A percentile compares a stretch with the other conserved stretches of the same genome.
Conservation (phyloP, 1,140 invertebrate genomes). For the Bombus consobrinus region DNA sequence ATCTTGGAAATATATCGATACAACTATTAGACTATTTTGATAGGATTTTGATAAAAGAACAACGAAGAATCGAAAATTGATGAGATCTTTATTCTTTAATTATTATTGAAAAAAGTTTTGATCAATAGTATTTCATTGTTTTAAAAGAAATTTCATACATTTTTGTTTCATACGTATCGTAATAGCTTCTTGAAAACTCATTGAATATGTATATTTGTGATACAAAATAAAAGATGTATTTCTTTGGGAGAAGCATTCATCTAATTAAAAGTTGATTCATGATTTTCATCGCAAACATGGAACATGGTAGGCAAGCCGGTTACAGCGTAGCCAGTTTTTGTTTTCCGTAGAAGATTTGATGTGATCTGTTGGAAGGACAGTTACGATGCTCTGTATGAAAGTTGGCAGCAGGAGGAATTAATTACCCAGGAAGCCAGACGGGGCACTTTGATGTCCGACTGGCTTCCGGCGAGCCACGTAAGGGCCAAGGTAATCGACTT, state of each 20-base stretch:
- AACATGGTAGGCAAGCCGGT: neutral
- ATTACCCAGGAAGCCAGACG: slow-evolving; percentile 73
- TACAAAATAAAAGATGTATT: neutral
- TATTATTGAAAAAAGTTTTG: neutral
- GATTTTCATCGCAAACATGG: neutral
- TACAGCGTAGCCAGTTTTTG: neutral
- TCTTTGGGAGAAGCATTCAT: neutral
- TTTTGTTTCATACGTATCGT: neutral
- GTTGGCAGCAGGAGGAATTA: slow-evolving; percentile 68
- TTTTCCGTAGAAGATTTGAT: slow-evolving; percentile 9
- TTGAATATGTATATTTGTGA: neutral
- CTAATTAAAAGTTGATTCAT: slow-evolving; percentile 10
- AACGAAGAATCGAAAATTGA: neutral
- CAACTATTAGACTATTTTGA: no score
- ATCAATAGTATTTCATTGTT: no score
- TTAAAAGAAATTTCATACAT: neutral
- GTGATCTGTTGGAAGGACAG: slow-evolving; percentile 21
- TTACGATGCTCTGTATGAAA: slow-evolving; percentile 33
- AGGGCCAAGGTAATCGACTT: slow-evolving; percentile 73
- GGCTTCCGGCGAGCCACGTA: slow-evolving; percentile 71
- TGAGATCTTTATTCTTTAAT: neutral
- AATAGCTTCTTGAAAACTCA: neutral
- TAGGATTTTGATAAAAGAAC: neutral
- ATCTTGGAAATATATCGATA: neutral
- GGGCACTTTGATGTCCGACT: slow-evolving; percentile 72